Conservation (phyloP, 2,113 vertebrate species). For the Pachyramphus minor region DNA sequence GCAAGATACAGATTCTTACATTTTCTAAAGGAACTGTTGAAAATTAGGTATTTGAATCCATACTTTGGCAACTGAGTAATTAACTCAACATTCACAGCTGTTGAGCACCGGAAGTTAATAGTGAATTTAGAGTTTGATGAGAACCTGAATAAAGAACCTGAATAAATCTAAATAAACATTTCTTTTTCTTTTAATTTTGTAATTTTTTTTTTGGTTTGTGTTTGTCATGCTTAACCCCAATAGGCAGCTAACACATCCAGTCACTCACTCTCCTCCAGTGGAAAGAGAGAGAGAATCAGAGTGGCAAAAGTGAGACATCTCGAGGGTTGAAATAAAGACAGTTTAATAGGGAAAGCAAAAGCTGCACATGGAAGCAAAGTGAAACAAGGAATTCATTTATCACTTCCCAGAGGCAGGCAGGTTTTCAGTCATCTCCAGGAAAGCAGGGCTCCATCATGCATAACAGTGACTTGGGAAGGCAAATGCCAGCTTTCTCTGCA, state of each 20-base stretch:
- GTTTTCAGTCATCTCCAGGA: neutral
- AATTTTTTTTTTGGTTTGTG: neutral
- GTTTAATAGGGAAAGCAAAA: neutral
- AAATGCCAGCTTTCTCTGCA: neutral
- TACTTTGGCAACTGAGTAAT: neutral
- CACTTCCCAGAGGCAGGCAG: accelerated
- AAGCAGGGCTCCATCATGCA: accelerated
- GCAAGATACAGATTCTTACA: neutral
- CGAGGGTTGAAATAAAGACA: neutral
- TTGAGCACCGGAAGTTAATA: neutral
- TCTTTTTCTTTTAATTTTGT: neutral
- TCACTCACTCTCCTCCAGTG: neutral
- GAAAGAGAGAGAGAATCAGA: neutral
- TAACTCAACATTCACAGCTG: neutral
- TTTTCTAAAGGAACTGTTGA: neutral
- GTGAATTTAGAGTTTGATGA: neutral
- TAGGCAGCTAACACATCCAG: neutral
- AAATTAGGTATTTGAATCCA: neutral
- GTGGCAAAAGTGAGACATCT: neutral
- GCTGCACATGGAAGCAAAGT: accelerated
- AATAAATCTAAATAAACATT: neutral
- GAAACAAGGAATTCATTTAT: neutral
- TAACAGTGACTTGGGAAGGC: neutral
- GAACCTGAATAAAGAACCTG: neutral
- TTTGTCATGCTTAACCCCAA: neutral